Evolutionary conservation across 2,113 vertebrate genomes (phyloP).

Genomic region (Mesitornis unicolor): DNA sequence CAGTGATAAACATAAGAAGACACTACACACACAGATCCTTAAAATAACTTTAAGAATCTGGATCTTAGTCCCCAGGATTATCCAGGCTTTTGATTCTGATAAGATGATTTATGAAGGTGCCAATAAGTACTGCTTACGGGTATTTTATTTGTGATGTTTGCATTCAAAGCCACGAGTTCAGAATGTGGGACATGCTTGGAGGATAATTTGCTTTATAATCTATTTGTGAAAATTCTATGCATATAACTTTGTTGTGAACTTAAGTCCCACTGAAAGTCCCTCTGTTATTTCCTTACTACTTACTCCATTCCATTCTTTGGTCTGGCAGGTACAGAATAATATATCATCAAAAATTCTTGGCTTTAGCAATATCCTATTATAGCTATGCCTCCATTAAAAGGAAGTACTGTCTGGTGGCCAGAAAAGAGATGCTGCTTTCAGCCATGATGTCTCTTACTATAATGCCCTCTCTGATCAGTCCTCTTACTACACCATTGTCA

Average conservation of each 20-base stretch:
- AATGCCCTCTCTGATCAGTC: neutral
- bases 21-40: neutral
- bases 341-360: neutral
- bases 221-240: neutral
- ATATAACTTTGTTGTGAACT: neutral
- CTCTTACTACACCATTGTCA: neutral
- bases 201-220: neutral
- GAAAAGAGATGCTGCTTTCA: neutral
- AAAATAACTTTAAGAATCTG: conserved; percentile 9
- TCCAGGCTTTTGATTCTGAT: conserved; percentile 36
- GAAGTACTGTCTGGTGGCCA: neutral
- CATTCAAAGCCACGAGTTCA: neutral
- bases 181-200: neutral
- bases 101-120: conserved; percentile 16
- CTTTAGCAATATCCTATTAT: neutral
- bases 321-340: neutral
- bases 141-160: neutral
- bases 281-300: neutral
- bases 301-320: neutral
- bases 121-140: neutral
- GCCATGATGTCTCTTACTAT: neutral
- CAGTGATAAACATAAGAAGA: neutral
- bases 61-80: conserved; percentile 7
- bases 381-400: neutral
- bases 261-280: neutral